Evolutionary conservation across 2,797 vertebrate genomes (phyloP), one percentile per base, ranked within the genome.

Genomic region (Alauda arvensis): DNA sequence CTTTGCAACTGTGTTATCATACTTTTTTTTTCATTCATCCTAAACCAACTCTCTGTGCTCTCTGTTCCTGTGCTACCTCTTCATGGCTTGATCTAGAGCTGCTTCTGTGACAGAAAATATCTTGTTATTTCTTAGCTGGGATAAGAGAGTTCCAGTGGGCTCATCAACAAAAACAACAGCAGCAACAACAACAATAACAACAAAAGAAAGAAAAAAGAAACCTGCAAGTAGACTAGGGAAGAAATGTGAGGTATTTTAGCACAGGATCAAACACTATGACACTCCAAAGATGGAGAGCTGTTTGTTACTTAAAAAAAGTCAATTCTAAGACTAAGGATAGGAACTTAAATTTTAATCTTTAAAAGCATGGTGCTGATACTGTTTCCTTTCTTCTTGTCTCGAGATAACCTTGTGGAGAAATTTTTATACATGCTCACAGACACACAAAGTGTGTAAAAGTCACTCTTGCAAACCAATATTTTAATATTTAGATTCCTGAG

Each of bases 401-500:
- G 26, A 45, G 20, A 53, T 19, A 77, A 60, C 3, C 10, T 48
- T 39, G 24, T 29, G 17, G 18, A 62, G 8, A 76, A 72, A n/a
- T 56, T 72, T 65, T 59, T n/a, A 28, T 16, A 26, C 37, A 37
- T 12, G 43, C 9, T 40, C 8, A 37, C 2, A 51, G 33, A 40
- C 7, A 33, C 18, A 28, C 3, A 51, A 1, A 43, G 5, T 1
- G 1, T 31, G 14, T 33, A 76, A 71, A 77, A 88, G 19, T 39
- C 19, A 53, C 28, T 68, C 68, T 24, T 6, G 7, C 6, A 51
- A 79, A 74, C 6, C 0, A 0, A 2, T 25, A 42, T 13, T 48
- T 83, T 88, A 18, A n/a, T 19, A 63, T 71, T 91, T 43, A 81
- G 42, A 60, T 23, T 14, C 11, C 55, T 34, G 12, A 75, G 25